Evolutionary conservation across 2,888 invertebrate species (phyloP).

Genomic region (Actias luna): DNA sequence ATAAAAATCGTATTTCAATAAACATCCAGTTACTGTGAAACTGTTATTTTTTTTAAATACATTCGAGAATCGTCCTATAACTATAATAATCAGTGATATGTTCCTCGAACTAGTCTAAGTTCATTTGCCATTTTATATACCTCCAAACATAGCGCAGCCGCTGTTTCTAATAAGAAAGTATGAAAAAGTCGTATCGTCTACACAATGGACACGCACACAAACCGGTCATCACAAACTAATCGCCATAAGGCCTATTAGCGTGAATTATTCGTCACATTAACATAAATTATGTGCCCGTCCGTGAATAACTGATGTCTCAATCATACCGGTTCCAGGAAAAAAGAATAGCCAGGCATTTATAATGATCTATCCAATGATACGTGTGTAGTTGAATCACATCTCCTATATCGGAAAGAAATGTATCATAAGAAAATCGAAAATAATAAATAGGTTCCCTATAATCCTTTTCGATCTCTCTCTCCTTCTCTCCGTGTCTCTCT

Average conservation of each 20-base stretch:
- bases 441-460: too few species aligned
- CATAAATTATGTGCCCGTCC: conserved; percentile 56
- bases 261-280: conserved; percentile 68
- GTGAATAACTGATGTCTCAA: conserved; percentile 49
- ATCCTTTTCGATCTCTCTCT: too few species aligned
- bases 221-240: conserved; percentile 45
- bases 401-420: neutral
- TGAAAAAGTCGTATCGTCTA: conserved; percentile 10
- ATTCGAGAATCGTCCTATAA: too few species aligned
- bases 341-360: neutral
- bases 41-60: too few species aligned
- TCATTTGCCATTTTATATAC: too few species aligned
- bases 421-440: neutral
- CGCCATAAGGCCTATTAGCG: conserved; percentile 57
- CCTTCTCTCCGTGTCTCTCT: too few species aligned
- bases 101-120: too few species aligned
- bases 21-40: too few species aligned
- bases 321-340: conserved; percentile 36
- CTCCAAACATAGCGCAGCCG: too few species aligned
- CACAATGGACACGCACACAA: conserved; percentile 35
- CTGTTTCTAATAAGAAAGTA: neutral
- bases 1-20: too few species aligned
- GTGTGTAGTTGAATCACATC: neutral
- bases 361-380: conserved; percentile 15
- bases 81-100: too few species aligned